Evolutionary conservation across 2,797 vertebrate genomes (phyloP).

Genomic region (Sebastes oblongus): DNA sequence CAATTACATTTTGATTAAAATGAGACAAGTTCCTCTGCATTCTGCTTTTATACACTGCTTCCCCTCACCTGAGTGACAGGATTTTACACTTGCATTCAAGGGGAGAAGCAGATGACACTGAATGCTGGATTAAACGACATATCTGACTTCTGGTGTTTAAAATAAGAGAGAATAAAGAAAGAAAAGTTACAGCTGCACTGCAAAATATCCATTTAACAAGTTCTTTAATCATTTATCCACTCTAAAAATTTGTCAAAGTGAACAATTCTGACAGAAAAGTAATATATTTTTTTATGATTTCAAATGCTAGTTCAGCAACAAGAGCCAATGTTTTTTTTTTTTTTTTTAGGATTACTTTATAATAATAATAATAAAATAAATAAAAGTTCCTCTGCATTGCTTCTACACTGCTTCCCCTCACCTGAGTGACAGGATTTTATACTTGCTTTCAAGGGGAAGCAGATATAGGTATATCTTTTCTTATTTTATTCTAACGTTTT

Average conservation of each 20-base stretch:
- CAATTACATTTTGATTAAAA: background rate
- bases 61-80: background rate
- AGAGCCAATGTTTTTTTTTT: background rate
- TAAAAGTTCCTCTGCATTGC: background rate
- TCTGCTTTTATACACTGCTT: background rate
- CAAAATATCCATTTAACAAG: constrained; percentile 10
- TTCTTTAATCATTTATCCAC: background rate
- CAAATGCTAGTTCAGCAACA: background rate
- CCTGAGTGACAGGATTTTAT: background rate
- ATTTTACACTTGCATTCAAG: background rate
- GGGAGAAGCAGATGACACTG: background rate
- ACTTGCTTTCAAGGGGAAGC: background rate
- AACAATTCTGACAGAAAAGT: background rate
- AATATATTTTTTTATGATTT: background rate
- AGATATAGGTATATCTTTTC: no score
- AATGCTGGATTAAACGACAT: constrained; percentile 21
- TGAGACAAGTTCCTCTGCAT: background rate
- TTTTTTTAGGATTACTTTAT: background rate
- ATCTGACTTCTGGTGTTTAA: background rate
- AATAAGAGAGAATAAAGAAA: background rate
- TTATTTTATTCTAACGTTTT: no score
- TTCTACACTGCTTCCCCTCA: background rate
- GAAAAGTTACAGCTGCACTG: constrained; percentile 20
- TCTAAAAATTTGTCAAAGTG: background rate
- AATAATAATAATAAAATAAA: background rate